phyloP scores from a whole-genome alignment of 2,888 invertebrate species.

The Micoletzkya japonica region DNA sequence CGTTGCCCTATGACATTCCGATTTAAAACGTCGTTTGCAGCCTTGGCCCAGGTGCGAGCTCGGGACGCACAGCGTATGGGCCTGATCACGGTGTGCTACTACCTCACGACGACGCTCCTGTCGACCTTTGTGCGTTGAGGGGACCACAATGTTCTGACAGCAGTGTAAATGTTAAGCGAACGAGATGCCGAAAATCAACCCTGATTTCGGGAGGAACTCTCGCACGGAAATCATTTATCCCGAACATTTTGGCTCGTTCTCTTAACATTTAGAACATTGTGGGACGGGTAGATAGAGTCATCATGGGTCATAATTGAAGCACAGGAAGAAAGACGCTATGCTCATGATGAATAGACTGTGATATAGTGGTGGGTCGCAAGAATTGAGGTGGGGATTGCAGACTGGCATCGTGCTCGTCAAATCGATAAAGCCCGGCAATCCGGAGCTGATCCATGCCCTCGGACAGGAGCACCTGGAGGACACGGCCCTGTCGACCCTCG shows the following conservation, averaged over 20 bases:
- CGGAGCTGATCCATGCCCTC: conserved; percentile 62
- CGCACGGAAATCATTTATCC: too few species aligned
- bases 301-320: conserved; percentile 26
- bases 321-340: background rate
- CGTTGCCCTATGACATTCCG: background rate
- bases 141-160: too few species aligned
- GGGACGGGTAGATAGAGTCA: too few species aligned
- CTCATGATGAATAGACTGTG: background rate
- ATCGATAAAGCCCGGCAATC: conserved; percentile 73
- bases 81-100: conserved; percentile 72
- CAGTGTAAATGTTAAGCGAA: too few species aligned
- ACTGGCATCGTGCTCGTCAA: conserved; percentile 73
- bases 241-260: too few species aligned
- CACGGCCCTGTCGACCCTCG: conserved; percentile 69
- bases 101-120: conserved; percentile 73
- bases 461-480: conserved; percentile 53
- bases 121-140: conserved; percentile 71
- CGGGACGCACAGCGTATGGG: conserved; percentile 69
- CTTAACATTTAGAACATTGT: too few species aligned
- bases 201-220: too few species aligned
- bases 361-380: too few species aligned
- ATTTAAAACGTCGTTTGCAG: conserved; percentile 34
- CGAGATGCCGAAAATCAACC: too few species aligned
- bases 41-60: conserved; percentile 59
- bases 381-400: conserved; percentile 44